These are phyloP conservation scores for Pocillopora damicornis DNA, from an alignment of 64 coral and sea anemone genomes.

Conservation along the genomic window DNA sequence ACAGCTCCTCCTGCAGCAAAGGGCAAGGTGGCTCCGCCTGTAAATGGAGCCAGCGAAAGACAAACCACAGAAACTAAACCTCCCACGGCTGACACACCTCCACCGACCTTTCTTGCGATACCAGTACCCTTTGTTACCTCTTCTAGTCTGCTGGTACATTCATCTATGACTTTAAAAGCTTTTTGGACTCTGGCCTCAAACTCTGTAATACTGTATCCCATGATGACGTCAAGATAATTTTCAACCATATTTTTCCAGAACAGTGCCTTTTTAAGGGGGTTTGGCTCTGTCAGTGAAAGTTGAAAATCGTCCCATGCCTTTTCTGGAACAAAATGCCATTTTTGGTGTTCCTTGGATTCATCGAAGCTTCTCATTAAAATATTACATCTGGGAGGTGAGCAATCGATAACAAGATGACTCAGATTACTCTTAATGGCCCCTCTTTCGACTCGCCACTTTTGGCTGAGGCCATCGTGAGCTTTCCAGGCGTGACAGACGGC, in stretches of 20 bases:
- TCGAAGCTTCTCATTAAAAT: background rate
- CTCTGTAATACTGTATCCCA: conserved; percentile 15
- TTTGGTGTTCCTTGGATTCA: background rate
- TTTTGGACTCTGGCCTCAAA: background rate
- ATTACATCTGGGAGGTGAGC: background rate
- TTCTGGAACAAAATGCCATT: conserved; percentile 5
- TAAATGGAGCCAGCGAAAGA: conserved; percentile 11
- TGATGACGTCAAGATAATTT: conserved; percentile 28
- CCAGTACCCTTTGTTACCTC: conserved; percentile 7
- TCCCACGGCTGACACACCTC: conserved; percentile 17
- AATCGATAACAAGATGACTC: conserved; percentile 2
- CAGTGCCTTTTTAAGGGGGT: conserved; percentile 16
- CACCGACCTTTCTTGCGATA: conserved; percentile 9
- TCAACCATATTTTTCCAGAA: conserved; percentile 39
- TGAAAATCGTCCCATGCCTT: background rate
- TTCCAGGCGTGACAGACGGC: background rate
- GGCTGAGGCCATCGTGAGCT: conserved; percentile 10
- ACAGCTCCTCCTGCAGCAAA: background rate
- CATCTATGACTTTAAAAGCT: conserved; percentile 11
- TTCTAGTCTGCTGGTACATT: conserved; percentile 19
- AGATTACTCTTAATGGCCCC: conserved; percentile 2
- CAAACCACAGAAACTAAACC: background rate
- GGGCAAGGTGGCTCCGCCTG: conserved; percentile 2
- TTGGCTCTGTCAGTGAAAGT: background rate
- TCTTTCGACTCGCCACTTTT: conserved; percentile 21